Evolutionary conservation across 2,888 invertebrate genomes (phyloP).

Genomic region (Empis stercorea): DNA sequence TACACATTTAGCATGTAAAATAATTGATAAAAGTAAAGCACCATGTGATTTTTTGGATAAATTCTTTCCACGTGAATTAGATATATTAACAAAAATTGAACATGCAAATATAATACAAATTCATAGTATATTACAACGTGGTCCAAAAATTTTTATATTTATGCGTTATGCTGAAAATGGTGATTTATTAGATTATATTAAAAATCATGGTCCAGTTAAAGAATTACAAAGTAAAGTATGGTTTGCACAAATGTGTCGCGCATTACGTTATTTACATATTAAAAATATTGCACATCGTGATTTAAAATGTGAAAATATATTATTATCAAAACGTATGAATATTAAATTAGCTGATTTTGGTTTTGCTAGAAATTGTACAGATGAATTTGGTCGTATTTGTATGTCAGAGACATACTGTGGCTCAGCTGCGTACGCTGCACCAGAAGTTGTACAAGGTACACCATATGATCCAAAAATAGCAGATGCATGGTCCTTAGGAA

Average conservation of each 20-base stretch:
- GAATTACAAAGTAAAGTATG: conserved; percentile 69
- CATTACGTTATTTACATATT: conserved; percentile 67
- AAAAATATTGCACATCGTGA: conserved; percentile 82
- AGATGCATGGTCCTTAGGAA: conserved; percentile 88
- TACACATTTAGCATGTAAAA: conserved; percentile 74
- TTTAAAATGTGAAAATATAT: conserved; percentile 87
- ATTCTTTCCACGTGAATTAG: conserved; percentile 86
- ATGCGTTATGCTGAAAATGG: conserved; percentile 89
- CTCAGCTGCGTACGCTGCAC: conserved; percentile 93
- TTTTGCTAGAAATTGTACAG: conserved; percentile 73
- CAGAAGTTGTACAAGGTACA: conserved; percentile 82
- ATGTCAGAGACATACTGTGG: conserved; percentile 89
- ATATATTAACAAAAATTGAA: conserved; percentile 76
- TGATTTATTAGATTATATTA: conserved; percentile 74
- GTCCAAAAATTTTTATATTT: conserved; percentile 74
- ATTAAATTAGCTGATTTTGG: conserved; percentile 92
- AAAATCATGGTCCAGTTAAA: conserved; percentile 60
- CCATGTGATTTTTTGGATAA: conserved; percentile 81
- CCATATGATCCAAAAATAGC: conserved; percentile 81
- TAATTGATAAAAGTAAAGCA: conserved; percentile 81
- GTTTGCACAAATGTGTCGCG: conserved; percentile 62
- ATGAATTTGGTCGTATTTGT: conserved; percentile 55
- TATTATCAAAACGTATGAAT: conserved; percentile 70
- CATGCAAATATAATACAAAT: conserved; percentile 86
- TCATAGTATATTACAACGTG: conserved; percentile 72